These are phyloP conservation scores for Lagria hirta DNA, from an alignment of 2,888 invertebrate genomes.

Conservation along the genomic window DNA sequence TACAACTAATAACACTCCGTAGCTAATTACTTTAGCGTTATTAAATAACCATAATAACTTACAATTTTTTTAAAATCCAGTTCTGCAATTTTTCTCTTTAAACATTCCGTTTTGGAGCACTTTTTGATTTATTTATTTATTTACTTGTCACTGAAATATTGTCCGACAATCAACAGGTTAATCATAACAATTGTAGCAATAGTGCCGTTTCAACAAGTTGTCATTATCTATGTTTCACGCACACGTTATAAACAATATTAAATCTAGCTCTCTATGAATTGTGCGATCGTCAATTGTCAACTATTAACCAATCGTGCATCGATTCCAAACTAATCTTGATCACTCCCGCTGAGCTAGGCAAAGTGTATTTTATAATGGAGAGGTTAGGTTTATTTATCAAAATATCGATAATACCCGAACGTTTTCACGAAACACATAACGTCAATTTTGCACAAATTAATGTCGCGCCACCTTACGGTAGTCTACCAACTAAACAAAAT, in stretches of 20 bases:
- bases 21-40: no score
- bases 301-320: slow-evolving; percentile 19
- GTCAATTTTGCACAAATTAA: no score
- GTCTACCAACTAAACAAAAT: no score
- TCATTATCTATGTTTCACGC: slow-evolving; percentile 12
- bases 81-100: not conserved
- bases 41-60: no score
- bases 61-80: slow-evolving; percentile 12
- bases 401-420: slow-evolving; percentile 22
- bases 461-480: no score
- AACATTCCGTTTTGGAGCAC: slow-evolving; percentile 6
- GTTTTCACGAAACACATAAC: no score
- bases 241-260: slow-evolving; percentile 8
- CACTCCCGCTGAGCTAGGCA: slow-evolving; percentile 11
- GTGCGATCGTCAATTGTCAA: slow-evolving; percentile 14
- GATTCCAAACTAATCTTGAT: slow-evolving; percentile 20
- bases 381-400: slow-evolving; percentile 23
- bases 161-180: slow-evolving; percentile 29
- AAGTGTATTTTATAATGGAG: slow-evolving; percentile 16
- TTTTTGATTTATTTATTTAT: slow-evolving; percentile 17
- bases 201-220: slow-evolving; percentile 14
- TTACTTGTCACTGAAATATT: slow-evolving; percentile 15
- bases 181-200: slow-evolving; percentile 25
- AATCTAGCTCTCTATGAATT: no score
- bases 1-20: no score